Conservation (phyloP, 1,140 invertebrate species). For the Panagrolaimus sp. region DNA sequence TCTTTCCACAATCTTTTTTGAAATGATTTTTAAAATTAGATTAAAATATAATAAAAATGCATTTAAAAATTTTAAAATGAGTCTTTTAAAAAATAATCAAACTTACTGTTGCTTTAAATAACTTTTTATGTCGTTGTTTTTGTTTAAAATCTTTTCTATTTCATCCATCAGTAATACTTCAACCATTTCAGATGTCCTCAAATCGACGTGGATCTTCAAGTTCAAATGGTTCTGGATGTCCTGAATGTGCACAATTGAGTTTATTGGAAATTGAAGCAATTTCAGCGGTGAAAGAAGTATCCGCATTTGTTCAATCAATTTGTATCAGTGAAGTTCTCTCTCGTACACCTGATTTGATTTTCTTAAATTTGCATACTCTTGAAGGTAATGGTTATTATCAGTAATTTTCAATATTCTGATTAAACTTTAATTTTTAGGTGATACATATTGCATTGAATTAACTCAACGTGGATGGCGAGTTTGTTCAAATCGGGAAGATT, state of each 20-base stretch:
- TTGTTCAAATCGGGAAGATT: slow-evolving; percentile 38
- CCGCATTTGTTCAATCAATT: slow-evolving; percentile 31
- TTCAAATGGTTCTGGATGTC: not conserved
- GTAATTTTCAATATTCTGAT: not conserved
- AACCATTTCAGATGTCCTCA: slow-evolving; percentile 6
- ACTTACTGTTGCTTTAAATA: too few relatives aligned
- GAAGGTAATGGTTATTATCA: slow-evolving; percentile 28
- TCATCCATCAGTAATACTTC: not conserved
- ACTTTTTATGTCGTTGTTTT: too few relatives aligned
- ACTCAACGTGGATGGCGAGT: slow-evolving; percentile 42
- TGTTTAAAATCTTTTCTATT: not conserved
- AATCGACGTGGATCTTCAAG: not conserved
- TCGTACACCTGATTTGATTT: slow-evolving; percentile 36
- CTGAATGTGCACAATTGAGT: not conserved
- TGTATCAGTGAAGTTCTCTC: slow-evolving; percentile 28
- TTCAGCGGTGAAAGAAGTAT: slow-evolving; percentile 36
- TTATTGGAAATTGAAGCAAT: slow-evolving; percentile 29
- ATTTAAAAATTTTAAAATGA: too few relatives aligned
- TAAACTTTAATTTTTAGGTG: slow-evolving; percentile 25
- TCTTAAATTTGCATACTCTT: slow-evolving; percentile 40
- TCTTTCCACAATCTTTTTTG: too few relatives aligned
- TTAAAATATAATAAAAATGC: too few relatives aligned
- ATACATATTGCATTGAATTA: slow-evolving; percentile 40
- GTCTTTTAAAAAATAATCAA: too few relatives aligned
- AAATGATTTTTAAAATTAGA: too few relatives aligned